A percentile compares a stretch with the other conserved stretches of the same genome.
Conservation (phyloP, 1,140 invertebrate species). For the Brachionus manjavacas region DNA sequence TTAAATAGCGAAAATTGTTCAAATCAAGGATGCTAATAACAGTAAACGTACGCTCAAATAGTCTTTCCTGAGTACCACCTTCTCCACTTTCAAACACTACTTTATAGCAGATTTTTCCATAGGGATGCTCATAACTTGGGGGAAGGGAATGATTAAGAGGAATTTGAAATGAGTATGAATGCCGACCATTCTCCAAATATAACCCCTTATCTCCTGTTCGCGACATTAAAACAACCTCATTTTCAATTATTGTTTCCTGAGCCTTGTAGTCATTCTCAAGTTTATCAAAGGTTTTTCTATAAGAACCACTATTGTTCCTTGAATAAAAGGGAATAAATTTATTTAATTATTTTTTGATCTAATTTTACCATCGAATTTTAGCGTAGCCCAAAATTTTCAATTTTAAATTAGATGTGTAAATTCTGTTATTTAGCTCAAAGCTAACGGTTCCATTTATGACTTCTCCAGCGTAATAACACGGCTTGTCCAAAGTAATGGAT, state of each 20-base stretch:
- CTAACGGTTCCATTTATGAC: not conserved
- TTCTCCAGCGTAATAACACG: not conserved
- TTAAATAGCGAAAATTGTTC: constrained; percentile 28
- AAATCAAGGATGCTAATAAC: constrained; percentile 29
- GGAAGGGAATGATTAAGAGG: not conserved
- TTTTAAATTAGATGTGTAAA: constrained; percentile 2
- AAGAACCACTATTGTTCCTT: constrained; percentile 18
- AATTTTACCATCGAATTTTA: constrained; percentile 34
- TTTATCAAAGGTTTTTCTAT: not conserved
- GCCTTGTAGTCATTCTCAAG: constrained; percentile 28
- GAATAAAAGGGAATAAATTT: not conserved
- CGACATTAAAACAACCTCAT: not conserved
- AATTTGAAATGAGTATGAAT: constrained; percentile 36
- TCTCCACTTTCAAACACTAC: constrained; percentile 14
- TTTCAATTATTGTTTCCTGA: constrained; percentile 20
- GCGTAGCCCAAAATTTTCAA: constrained; percentile 7
- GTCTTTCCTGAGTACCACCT: not conserved
- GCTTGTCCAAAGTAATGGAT: not conserved
- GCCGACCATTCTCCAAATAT: not conserved
- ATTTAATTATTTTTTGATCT: not conserved
- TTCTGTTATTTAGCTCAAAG: not conserved
- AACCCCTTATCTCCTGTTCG: not conserved
- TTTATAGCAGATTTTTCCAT: constrained; percentile 40
- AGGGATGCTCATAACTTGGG: constrained; percentile 25
- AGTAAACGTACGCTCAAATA: not conserved